These are phyloP conservation scores for Sturmia bella DNA, from an alignment of 2,888 invertebrate genomes.

Conservation along the genomic window DNA sequence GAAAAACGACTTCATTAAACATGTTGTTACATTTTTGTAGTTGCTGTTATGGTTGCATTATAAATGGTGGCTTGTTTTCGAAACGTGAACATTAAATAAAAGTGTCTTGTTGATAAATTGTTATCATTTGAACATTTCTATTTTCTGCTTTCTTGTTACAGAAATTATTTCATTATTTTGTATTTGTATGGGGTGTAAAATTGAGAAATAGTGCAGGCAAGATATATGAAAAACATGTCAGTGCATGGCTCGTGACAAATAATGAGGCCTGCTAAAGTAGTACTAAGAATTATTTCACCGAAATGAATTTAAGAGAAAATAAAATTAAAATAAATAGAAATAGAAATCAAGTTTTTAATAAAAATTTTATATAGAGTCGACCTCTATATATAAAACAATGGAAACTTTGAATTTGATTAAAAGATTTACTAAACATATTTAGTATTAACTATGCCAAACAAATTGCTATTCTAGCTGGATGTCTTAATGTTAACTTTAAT, in stretches of 20 bases:
- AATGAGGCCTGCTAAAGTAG: conserved; percentile 28
- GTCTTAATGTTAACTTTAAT: no score
- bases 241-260: conserved; percentile 48
- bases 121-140: conserved; percentile 78
- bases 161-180: conserved; percentile 79
- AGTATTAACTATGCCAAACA: no score
- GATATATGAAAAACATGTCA: conserved; percentile 59
- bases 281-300: conserved; percentile 39
- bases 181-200: not conserved
- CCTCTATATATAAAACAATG: no score
- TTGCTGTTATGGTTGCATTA: conserved; percentile 44
- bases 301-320: conserved; percentile 1
- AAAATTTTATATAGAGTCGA: no score
- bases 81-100: conserved; percentile 71
- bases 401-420: no score
- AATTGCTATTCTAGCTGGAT: no score
- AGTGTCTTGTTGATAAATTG: conserved; percentile 80
- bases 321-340: no score
- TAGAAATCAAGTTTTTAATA: no score
- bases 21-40: conserved; percentile 28
- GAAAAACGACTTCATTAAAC: conserved; percentile 38
- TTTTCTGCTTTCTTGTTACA: conserved; percentile 60
- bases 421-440: no score
- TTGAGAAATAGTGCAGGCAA: conserved; percentile 41
- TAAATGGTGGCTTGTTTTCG: conserved; percentile 55